These are phyloP conservation scores for Microtus pennsylvanicus DNA, from an alignment of 2,113 vertebrate genomes.

Conservation along the genomic window DNA sequence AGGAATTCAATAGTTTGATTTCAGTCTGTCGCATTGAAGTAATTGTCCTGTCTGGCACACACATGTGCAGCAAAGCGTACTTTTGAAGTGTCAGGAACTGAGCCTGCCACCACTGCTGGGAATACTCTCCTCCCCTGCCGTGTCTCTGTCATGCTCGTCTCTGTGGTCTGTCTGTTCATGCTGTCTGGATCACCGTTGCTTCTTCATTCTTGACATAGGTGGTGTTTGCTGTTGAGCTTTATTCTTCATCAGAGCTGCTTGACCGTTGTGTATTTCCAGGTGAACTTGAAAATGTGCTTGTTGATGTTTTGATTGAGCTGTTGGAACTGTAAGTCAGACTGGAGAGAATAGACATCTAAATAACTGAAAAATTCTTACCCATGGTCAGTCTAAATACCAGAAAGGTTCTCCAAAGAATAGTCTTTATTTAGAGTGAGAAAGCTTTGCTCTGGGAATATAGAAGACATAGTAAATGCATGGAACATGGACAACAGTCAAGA, in stretches of 20 bases:
- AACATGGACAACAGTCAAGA: not conserved
- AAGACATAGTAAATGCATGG: not conserved
- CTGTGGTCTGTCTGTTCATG: not conserved
- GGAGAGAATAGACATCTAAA: not conserved
- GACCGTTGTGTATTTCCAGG: not conserved
- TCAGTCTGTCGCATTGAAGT: not conserved
- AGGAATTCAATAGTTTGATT: not conserved
- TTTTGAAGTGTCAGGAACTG: not conserved
- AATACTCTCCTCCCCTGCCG: not conserved
- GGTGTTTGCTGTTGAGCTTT: not conserved
- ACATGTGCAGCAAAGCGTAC: not conserved
- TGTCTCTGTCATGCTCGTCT: not conserved
- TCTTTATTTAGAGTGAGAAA: not conserved
- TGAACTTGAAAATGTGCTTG: constrained; percentile 22
- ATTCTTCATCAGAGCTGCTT: not conserved
- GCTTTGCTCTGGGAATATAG: not conserved
- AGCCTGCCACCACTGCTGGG: not conserved
- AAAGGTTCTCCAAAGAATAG: not conserved
- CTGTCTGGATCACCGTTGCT: not conserved
- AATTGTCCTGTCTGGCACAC: not conserved
- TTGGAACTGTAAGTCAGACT: not conserved
- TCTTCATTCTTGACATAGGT: not conserved
- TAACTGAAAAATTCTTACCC: not conserved
- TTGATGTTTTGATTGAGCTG: constrained; percentile 24
- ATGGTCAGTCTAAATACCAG: not conserved